phyloP scores from a whole-genome alignment of 2,888 invertebrate species.

The Lysandra bellargus region DNA sequence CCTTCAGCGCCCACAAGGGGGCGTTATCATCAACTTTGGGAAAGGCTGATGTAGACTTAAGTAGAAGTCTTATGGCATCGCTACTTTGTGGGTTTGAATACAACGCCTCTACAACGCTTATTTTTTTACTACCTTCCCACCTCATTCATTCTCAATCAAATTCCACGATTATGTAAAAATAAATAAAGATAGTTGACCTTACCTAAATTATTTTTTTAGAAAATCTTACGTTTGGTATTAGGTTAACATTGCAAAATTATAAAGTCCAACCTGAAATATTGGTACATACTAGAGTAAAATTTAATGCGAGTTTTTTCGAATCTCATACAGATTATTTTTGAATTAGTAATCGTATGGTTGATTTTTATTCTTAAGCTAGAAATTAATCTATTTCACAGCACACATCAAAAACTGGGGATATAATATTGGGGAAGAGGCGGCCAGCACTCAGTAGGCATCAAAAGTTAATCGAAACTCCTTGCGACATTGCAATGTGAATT shows the following conservation, averaged over 20 bases:
- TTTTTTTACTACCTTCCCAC: too few species aligned
- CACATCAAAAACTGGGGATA: too few species aligned
- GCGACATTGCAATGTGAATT: too few species aligned
- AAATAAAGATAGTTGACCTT: too few species aligned
- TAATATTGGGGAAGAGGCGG: too few species aligned
- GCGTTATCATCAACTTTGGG: too few species aligned
- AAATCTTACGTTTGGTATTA: background rate
- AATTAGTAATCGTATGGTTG: background rate
- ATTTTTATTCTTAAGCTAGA: background rate
- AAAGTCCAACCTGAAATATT: background rate
- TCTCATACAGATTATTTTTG: background rate
- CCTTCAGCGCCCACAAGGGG: too few species aligned
- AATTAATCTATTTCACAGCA: background rate
- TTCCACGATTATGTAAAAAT: too few species aligned
- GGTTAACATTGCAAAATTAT: background rate
- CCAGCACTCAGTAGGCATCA: background rate
- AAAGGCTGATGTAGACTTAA: too few species aligned
- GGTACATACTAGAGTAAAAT: background rate
- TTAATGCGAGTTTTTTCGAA: background rate
- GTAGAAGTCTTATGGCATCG: background rate
- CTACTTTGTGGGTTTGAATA: background rate
- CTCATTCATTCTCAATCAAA: too few species aligned
- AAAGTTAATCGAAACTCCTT: too few species aligned
- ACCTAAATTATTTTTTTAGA: background rate
- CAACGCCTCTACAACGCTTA: too few species aligned